Percentiles rank a stretch among this genome's conserved stretches.
Evolutionary conservation across 2,888 invertebrate genomes (phyloP).

Genomic region (Sphaerophoria taeniata): DNA sequence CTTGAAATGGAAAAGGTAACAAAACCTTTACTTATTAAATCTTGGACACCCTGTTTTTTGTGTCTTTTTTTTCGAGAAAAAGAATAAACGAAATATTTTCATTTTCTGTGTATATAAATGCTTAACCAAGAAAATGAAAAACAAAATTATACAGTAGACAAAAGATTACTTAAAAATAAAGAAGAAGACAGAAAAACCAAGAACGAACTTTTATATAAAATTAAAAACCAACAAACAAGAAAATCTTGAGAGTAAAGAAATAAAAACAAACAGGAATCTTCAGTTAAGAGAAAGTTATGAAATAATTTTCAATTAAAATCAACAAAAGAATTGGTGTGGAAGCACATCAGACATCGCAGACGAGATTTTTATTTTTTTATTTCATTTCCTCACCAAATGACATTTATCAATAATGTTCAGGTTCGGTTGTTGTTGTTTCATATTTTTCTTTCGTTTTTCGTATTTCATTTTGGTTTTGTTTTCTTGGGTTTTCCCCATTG

Average conservation of each 20-base stretch:
- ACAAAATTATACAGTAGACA: slow-evolving; percentile 60
- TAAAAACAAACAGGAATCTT: background rate
- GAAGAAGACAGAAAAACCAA: slow-evolving; percentile 45
- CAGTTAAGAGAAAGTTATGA: slow-evolving; percentile 24
- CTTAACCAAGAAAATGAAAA: slow-evolving; percentile 61
- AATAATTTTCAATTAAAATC: slow-evolving; percentile 36
- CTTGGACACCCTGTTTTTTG: slow-evolving; percentile 47
- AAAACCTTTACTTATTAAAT: background rate
- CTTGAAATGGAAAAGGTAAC: background rate
- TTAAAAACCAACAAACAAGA: slow-evolving; percentile 22
- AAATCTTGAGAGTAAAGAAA: background rate
- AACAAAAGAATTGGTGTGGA: slow-evolving; percentile 30
- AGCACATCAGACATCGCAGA: slow-evolving; percentile 5
- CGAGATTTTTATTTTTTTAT: background rate
- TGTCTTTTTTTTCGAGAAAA: background rate
- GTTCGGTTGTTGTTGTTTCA: too few relatives aligned
- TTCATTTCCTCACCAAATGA: slow-evolving; percentile 8
- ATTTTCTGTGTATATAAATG: slow-evolving; percentile 41
- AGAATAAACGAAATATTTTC: slow-evolving; percentile 1
- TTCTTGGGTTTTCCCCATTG: background rate
- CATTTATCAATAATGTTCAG: slow-evolving; percentile 16
- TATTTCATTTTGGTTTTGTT: background rate
- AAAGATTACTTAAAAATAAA: slow-evolving; percentile 39
- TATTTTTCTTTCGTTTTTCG: background rate
- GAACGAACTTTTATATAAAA: slow-evolving; percentile 66